Conservation (phyloP, 2,113 vertebrate genomes). For the Cairina moschata region DNA sequence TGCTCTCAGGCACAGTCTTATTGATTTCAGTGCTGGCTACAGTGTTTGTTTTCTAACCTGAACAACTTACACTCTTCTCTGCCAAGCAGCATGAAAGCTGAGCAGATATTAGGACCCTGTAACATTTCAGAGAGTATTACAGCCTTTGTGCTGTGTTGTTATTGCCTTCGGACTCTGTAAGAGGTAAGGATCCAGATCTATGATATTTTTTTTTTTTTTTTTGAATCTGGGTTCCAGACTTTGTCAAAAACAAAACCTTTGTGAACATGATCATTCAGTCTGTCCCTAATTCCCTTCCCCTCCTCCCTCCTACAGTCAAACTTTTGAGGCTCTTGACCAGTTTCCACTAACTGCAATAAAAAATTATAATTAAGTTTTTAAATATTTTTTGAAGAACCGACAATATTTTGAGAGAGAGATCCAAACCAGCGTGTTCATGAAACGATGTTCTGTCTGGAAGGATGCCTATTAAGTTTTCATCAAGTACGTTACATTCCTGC, state of each 20-base stretch:
- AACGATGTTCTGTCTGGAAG: background rate
- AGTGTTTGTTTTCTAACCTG: constrained; percentile 31
- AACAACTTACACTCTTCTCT: background rate
- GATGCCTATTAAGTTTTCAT: background rate
- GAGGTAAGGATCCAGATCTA: background rate
- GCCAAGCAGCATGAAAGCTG: constrained; percentile 3
- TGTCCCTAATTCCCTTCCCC: background rate
- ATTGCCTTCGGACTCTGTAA: background rate
- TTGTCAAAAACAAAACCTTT: background rate
- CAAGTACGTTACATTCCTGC: background rate
- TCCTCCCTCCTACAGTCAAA: background rate
- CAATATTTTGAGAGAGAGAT: fast-evolving
- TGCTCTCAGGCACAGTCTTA: constrained; percentile 15
- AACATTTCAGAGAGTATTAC: constrained; percentile 3
- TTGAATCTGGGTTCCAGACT: background rate
- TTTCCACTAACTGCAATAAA: background rate
- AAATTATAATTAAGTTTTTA: background rate
- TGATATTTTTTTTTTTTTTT: background rate
- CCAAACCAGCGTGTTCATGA: background rate
- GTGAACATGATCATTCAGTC: background rate
- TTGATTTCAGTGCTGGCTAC: background rate
- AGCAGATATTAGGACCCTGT: background rate
- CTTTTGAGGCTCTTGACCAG: background rate
- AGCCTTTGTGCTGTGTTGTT: background rate
- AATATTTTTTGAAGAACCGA: background rate